phyloP scores from a whole-genome alignment of 2,113 vertebrate genomes.

The Psophia crepitans region DNA sequence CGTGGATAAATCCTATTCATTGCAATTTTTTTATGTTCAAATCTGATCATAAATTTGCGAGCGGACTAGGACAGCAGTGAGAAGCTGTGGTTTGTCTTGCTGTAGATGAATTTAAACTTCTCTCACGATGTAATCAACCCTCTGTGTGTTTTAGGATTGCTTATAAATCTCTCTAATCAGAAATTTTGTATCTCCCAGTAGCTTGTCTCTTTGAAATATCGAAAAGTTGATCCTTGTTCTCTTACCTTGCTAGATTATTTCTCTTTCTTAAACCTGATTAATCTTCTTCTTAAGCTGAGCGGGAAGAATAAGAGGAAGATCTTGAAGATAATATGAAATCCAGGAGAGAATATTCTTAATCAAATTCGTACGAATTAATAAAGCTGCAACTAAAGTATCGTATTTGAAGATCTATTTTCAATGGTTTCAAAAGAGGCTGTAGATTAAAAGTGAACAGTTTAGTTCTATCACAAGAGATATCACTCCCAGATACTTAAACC shows the following conservation, averaged over 20 bases:
- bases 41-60: neutral
- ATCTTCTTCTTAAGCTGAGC: constrained; percentile 40
- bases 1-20: neutral
- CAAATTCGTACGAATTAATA: constrained; percentile 37
- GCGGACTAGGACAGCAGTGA: neutral
- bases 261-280: constrained; percentile 37
- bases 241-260: constrained; percentile 41
- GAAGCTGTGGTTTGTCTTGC: neutral
- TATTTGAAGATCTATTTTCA: constrained; percentile 45
- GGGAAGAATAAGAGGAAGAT: constrained; percentile 51
- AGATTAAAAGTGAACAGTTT: constrained; percentile 38
- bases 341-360: constrained; percentile 51
- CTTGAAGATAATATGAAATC: constrained; percentile 55
- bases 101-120: neutral
- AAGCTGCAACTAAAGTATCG: constrained; percentile 17
- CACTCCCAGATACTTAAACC: constrained; percentile 19
- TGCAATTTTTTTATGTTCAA: neutral
- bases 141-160: constrained; percentile 51
- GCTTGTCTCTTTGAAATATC: constrained; percentile 38
- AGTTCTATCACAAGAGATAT: constrained; percentile 43
- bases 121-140: neutral
- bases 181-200: neutral
- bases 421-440: constrained; percentile 34
- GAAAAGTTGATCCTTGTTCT: constrained; percentile 53
- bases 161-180: constrained; percentile 49